Percentiles rank a stretch among this genome's conserved stretches.
Conservation (phyloP, 2,797 vertebrate genomes). For the Bovichtus diacanthus region DNA sequence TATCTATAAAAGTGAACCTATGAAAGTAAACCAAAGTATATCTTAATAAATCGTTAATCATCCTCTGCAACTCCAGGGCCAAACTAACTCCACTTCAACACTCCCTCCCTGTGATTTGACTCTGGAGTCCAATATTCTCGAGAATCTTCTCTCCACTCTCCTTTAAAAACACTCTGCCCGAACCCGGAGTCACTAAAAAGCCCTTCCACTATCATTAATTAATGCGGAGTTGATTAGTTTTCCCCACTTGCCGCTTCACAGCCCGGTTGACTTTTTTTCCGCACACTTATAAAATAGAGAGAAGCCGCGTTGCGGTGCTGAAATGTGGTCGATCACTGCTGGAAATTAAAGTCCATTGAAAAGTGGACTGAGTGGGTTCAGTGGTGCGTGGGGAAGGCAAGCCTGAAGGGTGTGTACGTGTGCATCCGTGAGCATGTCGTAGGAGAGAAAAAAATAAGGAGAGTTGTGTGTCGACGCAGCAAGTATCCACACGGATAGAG, state of each 20-base stretch:
- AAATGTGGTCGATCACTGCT: conserved; percentile 69
- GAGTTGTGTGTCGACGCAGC: conserved; percentile 26
- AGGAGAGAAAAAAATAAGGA: conserved; percentile 9
- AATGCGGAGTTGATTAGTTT: conserved; percentile 75
- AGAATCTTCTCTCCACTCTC: conserved; percentile 46
- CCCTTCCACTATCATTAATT: conserved; percentile 75
- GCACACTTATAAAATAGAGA: conserved; percentile 65
- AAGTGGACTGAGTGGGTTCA: conserved; percentile 68
- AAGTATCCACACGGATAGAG: conserved; percentile 26
- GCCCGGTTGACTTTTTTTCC: conserved; percentile 63
- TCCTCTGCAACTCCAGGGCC: conserved; percentile 39
- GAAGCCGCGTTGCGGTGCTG: conserved; percentile 53
- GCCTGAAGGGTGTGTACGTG: conserved; percentile 45
- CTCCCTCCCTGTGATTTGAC: conserved; percentile 17
- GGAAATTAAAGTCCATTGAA: conserved; percentile 77
- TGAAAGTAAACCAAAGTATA: conserved; percentile 20
- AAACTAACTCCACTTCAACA: conserved; percentile 33
- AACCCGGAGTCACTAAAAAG: conserved; percentile 68
- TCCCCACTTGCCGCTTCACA: conserved; percentile 67
- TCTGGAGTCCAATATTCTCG: conserved; percentile 43
- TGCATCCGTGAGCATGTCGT: conserved; percentile 33
- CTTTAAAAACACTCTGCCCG: conserved; percentile 41
- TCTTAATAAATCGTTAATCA: conserved; percentile 39
- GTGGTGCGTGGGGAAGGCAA: conserved; percentile 50
- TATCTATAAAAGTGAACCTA: conserved; percentile 10